Evolutionary conservation across 2,113 vertebrate genomes (phyloP), one percentile per base, ranked within the genome.

Genomic region (Eulemur macaco): DNA sequence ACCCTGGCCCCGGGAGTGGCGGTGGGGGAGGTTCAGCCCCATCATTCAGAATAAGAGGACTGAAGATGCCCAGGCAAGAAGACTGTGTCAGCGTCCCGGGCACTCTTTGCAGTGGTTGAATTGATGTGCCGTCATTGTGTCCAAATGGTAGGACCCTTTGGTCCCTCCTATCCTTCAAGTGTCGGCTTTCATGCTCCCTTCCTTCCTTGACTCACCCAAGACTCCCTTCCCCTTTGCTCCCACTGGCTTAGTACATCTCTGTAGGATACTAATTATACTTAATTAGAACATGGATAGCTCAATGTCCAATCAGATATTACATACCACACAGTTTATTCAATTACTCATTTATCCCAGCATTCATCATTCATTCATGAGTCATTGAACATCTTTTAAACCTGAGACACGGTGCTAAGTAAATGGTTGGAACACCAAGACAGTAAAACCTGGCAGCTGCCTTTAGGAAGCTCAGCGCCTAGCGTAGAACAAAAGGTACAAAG

Each of bases 71-170:
- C 11, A 37, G 66, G 76, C 21, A 76, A 39, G 58, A 29, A 23
- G 25, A 68, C 1, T 45, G 42, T 37, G 31, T 2, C 12, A 0
- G 20, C 1, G 2, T 6, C 23, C 0, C 4, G 20, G 11, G 1
- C 13, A n/a, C 29, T 39, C 17, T 64, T 84, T 89, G n/a, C 42
- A 52, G 29, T 18, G 3, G 6, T 74, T 82, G 31, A 37, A 10
- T 12, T 42, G 39, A n/a, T 52, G 8, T 31, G 39, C 18, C 54
- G 4, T 66, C 3, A 31, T 18, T n/a, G 1, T 86, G 27, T 37
- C 31, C 87, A 78, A 83, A 78, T 4, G 6, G 6, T 6, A 58
- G 58, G 39, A 34, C 2, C 5, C 81, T 58, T 81, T 21, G 47
- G n/a, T 87, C 20, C 10, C 77, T 39, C 18, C 21, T 23, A 23